Conservation (phyloP, 2,888 invertebrate species). For the Drosophila peninsularis region DNA sequence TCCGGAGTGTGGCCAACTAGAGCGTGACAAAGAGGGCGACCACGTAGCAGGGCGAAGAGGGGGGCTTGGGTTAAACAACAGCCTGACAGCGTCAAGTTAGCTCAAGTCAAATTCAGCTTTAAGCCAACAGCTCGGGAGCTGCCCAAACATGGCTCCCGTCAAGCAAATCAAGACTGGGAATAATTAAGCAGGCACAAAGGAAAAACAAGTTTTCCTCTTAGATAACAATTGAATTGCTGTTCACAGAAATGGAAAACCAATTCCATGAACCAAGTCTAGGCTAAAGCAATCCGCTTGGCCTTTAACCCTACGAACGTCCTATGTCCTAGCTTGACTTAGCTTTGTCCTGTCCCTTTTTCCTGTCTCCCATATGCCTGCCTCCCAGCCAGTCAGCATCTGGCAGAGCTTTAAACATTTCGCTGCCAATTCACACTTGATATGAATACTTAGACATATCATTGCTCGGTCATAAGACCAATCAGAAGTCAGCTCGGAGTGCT, state of each 20-base stretch:
- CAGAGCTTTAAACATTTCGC: constrained; percentile 7
- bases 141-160: too few species aligned
- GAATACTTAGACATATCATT: constrained; percentile 22
- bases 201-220: not conserved
- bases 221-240: not conserved
- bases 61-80: constrained; percentile 2
- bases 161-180: not conserved
- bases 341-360: not conserved
- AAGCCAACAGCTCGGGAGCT: not conserved
- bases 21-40: constrained; percentile 56
- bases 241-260: not conserved
- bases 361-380: not conserved
- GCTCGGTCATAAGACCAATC: constrained; percentile 17
- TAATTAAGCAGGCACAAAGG: not conserved
- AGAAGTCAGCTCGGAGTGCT: constrained; percentile 21
- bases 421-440: constrained; percentile 8
- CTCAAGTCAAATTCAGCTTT: constrained; percentile 10
- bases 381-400: not conserved
- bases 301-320: not conserved
- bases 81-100: constrained; percentile 3
- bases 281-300: not conserved
- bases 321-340: too few species aligned
- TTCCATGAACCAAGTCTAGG: not conserved
- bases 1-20: constrained; percentile 32
- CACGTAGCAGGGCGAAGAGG: constrained; percentile 41